Evolutionary conservation across 2,797 vertebrate species (phyloP), one percentile per base, ranked within the genome.

Genomic region (Macropodus opercularis): DNA sequence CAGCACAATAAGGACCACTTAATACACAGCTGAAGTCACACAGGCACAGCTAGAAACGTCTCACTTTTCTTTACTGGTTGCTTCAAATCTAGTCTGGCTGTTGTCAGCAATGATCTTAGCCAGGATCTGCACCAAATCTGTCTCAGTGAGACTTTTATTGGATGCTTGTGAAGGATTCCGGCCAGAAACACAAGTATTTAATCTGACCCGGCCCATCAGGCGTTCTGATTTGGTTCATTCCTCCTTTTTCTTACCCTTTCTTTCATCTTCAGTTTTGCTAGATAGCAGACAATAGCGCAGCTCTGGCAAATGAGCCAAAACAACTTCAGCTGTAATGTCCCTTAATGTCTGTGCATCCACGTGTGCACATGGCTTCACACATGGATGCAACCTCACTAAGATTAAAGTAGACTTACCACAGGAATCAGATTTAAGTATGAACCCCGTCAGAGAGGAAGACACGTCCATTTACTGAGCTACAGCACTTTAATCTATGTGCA

Each of bases 71-170:
- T 48, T 10, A 38, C 17, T 7, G 6, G 46, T 38, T 23, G 8
- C 24, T 14, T 53, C 7, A 58, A 50, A 62, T 57, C 23, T 21
- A 9, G 54, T 57, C 23, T 56, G 46, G 0, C 36, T 51, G 19
- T 62, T 36, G 58, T 50, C 6, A 63, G 17, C 21, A 1, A 2
- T 23, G 29, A 66, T 50, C 32, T 62, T 54, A 64, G 53, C 50
- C 43, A 35, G 21, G 15, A 63, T 53, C 48, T 63, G 21, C 17
- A 63, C 24, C 55, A 42, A 52, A 69, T 77, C 65, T 55, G 35
- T 76, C 75, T 47, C 18, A 15, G 2, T 31, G 47, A 62, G 48
- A 47, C 29, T 26, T 32, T 67, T 57, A 51, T 53, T 72, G 76
- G 55, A 49, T 59, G n/a, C 10, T 27, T 24, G 2, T 8, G 32